Percentiles rank a stretch among this genome's conserved stretches.
These are phyloP conservation scores for Chroicocephalus ridibundus DNA, from an alignment of 2,113 vertebrate species.

Conservation along the genomic window DNA sequence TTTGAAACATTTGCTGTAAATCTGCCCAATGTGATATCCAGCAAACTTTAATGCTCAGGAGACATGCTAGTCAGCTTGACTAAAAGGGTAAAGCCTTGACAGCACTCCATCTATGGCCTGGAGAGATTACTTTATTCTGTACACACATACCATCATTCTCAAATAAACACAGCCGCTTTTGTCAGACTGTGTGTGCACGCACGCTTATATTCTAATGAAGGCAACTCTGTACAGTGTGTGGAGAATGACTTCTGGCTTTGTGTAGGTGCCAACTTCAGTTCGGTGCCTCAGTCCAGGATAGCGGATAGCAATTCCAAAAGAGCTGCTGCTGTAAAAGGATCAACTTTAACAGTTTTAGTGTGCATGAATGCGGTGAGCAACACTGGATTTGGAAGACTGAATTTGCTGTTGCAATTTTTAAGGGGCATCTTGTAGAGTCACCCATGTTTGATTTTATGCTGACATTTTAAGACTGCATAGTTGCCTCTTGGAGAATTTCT, in stretches of 20 bases:
- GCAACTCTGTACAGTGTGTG: not conserved
- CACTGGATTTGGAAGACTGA: not conserved
- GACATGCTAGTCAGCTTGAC: not conserved
- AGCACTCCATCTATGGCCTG: conserved; percentile 59
- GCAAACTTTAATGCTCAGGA: not conserved
- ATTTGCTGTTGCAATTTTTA: not conserved
- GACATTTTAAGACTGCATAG: not conserved
- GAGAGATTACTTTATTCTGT: conserved; percentile 47
- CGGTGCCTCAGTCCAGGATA: not conserved
- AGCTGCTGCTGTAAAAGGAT: not conserved
- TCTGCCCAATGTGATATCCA: not conserved
- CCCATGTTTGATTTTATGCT: not conserved
- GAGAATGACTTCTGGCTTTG: conserved; percentile 48
- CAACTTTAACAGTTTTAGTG: not conserved
- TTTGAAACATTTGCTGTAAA: not conserved
- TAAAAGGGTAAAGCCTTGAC: conserved; percentile 52
- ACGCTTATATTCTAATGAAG: not conserved
- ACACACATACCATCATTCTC: conserved; percentile 39
- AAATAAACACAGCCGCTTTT: conserved; percentile 41
- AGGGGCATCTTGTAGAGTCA: not conserved
- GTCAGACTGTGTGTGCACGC: not conserved
- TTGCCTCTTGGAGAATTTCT: not conserved
- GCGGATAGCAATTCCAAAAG: not conserved
- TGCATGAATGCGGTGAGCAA: not conserved
- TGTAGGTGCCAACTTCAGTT: conserved; percentile 18